A percentile compares a stretch with the other conserved stretches of the same genome.
These are phyloP conservation scores for Spondyliosoma cantharus DNA, from an alignment of 2,797 vertebrate species.

Conservation along the genomic window DNA sequence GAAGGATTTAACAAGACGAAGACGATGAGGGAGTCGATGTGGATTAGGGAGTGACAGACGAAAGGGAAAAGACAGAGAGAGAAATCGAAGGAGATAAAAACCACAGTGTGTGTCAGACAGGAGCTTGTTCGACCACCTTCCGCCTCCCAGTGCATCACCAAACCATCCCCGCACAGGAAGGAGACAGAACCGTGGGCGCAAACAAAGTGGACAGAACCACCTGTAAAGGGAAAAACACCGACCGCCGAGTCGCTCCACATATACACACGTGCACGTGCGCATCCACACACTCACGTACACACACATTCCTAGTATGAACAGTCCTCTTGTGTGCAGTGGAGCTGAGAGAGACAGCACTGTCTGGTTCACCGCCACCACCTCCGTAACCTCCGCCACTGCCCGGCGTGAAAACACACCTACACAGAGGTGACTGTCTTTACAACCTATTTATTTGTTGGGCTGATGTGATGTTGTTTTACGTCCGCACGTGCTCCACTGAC, in stretches of 20 bases:
- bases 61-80: slow-evolving; percentile 29
- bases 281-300: slow-evolving; percentile 43
- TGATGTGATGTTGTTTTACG: slow-evolving; percentile 63
- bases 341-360: slow-evolving; percentile 79
- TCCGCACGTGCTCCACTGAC: slow-evolving; percentile 24
- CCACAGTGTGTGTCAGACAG: slow-evolving; percentile 4
- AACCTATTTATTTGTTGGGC: slow-evolving; percentile 67
- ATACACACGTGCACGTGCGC: slow-evolving; percentile 25
- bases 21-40: slow-evolving; percentile 20
- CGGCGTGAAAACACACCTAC: slow-evolving; percentile 75
- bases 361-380: slow-evolving; percentile 74
- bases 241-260: slow-evolving; percentile 58
- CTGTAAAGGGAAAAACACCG: slow-evolving; percentile 78
- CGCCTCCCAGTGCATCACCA: slow-evolving; percentile 48
- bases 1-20: slow-evolving; percentile 40
- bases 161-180: slow-evolving; percentile 67
- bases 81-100: slow-evolving; percentile 24
- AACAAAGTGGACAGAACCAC: slow-evolving; percentile 75
- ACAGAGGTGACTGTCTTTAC: slow-evolving; percentile 74
- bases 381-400: slow-evolving; percentile 73
- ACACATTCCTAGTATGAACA: slow-evolving; percentile 74
- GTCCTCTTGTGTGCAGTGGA: slow-evolving; percentile 74
- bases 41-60: slow-evolving; percentile 12
- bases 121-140: slow-evolving; percentile 57
- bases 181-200: slow-evolving; percentile 72